Conservation (phyloP, 1,140 invertebrate genomes). For the Drosophila eugracilis region DNA sequence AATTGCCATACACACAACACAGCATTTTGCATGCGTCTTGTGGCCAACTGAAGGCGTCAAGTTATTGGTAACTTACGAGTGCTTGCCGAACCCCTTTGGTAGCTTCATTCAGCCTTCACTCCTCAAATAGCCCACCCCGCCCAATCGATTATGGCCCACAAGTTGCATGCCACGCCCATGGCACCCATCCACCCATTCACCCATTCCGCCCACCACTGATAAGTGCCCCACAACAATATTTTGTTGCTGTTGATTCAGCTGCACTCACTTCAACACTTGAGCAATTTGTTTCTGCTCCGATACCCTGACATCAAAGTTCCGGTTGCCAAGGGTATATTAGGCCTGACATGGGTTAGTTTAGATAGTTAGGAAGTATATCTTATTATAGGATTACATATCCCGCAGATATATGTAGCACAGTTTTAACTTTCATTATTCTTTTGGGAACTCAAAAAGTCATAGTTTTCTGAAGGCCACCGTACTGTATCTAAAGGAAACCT, state of each 20-base stretch:
- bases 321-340: not conserved
- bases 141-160: slow-evolving; percentile 68
- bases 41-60: slow-evolving; percentile 50
- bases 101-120: not conserved
- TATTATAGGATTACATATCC: too few species aligned
- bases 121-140: slow-evolving; percentile 19
- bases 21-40: slow-evolving; percentile 36
- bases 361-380: not conserved
- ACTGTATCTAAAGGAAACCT: too few species aligned
- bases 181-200: not conserved
- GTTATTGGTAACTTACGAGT: slow-evolving; percentile 71
- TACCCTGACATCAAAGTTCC: slow-evolving; percentile 19
- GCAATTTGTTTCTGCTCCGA: slow-evolving; percentile 69
- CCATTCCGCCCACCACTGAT: slow-evolving; percentile 37
- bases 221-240: slow-evolving; percentile 65
- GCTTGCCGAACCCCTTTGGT: slow-evolving; percentile 10
- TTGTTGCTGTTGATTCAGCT: slow-evolving; percentile 74
- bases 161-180: slow-evolving; percentile 42
- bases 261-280: slow-evolving; percentile 69
- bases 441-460: too few species aligned
- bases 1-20: slow-evolving; percentile 41
- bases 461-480: too few species aligned
- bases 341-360: not conserved
- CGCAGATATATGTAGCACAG: not conserved
- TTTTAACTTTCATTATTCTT: too few species aligned